Base-by-base conservation (phyloP, 2,888 invertebrate genomes). In the Amitus sp. region DNA sequence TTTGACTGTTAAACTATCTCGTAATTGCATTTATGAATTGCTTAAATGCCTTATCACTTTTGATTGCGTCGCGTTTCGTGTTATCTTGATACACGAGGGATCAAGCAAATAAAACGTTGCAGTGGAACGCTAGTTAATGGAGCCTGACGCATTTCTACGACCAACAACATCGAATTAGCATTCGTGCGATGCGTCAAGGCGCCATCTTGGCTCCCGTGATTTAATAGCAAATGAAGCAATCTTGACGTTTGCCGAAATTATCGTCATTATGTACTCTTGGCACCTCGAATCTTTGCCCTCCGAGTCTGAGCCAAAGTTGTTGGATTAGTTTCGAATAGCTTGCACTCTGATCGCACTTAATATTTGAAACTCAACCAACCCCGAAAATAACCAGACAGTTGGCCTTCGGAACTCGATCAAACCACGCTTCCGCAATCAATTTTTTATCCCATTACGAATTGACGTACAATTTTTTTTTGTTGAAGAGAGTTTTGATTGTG, bases 241-340 rank as follows among this genome's bases (percentile, higher is more conserved):
- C 70, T 71, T 70, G 59, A 67, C 67, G 67, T 74, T 75, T 72
- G 68, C 68, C 62, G 60, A 65, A 69, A 70, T 73, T 67, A 71
- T 74, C 72, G 72, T 74, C 69, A 67, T 72, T 70, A 68, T 68
- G 49, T 57, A 40, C 50, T 47, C 59, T 52, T 58, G 49, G 47
- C 60, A 53, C 54, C 54, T 50, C 43, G 52, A 57, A 53, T 53
- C 66, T 62, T 63, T 65, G 65, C 65, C 59, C 57, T 65, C 58
- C 47, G 62, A 60, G 54, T 20, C 48, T 49, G 45, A 30, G 33
- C 52, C 47, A 42, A 72, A 72, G 67, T 75, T 69, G 67, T 68
- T 70, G 74, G 75, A 77, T 78, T 75, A 79, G 76, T 78, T 77
- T 71, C 63, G 69, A 68, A 69, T 73, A 69, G 69, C 73, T 65